Evolutionary conservation across 1,140 invertebrate species (phyloP).

Genomic region (Gryon sp.): DNA sequence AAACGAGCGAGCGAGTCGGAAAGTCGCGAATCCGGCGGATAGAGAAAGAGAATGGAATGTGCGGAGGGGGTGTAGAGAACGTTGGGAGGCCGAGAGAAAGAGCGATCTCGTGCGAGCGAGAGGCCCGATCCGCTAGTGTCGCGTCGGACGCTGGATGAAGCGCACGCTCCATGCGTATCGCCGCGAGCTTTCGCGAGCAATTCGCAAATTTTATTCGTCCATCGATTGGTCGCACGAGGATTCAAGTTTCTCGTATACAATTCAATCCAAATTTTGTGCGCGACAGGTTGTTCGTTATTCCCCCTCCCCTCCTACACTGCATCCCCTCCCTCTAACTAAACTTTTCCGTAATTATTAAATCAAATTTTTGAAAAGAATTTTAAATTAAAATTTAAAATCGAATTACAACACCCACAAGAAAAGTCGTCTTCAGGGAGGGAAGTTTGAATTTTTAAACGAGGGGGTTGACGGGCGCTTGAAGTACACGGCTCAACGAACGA

Average conservation of each 20-base stretch:
- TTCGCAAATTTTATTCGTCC: slow-evolving; percentile 20
- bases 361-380: too few relatives aligned
- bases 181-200: slow-evolving; percentile 70
- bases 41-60: slow-evolving; percentile 60
- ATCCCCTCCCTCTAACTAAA: too few relatives aligned
- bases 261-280: neutral
- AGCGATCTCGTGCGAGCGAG: slow-evolving; percentile 66
- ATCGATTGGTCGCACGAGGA: slow-evolving; percentile 4
- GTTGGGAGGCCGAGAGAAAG: slow-evolving; percentile 70
- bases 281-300: too few relatives aligned
- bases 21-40: slow-evolving; percentile 44
- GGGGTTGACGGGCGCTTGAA: slow-evolving; percentile 18
- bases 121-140: slow-evolving; percentile 75
- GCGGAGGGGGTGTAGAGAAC: slow-evolving; percentile 72
- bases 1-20: slow-evolving; percentile 57
- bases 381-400: too few relatives aligned
- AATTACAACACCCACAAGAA: too few relatives aligned
- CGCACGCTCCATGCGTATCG: slow-evolving; percentile 76
- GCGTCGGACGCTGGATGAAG: slow-evolving; percentile 78
- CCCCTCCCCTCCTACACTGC: too few relatives aligned
- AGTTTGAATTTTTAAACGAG: neutral
- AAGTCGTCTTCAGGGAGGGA: too few relatives aligned
- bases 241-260: too few relatives aligned
- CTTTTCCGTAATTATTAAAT: too few relatives aligned
- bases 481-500: slow-evolving; percentile 36